Evolutionary conservation across 2,113 vertebrate genomes (phyloP).

Genomic region (Epinephelus cyanopodus): DNA sequence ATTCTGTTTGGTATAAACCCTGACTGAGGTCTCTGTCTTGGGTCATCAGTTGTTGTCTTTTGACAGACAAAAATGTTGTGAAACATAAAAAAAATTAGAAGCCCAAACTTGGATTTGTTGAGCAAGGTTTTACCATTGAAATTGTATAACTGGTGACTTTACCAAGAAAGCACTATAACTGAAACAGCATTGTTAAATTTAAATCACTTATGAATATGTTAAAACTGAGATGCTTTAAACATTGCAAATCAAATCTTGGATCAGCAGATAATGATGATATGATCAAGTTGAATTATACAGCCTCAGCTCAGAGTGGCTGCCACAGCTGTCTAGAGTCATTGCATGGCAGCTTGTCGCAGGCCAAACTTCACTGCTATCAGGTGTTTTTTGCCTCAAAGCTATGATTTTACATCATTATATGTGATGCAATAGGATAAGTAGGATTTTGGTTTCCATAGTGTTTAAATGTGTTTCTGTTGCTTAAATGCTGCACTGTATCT

Average conservation of each 20-base stretch:
- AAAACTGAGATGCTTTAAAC: neutral
- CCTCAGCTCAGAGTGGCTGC: too few relatives aligned
- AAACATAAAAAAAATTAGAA: neutral
- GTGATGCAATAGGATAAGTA: neutral
- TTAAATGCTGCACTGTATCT: neutral
- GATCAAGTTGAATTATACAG: too few relatives aligned
- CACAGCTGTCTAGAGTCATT: too few relatives aligned
- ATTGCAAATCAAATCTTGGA: neutral
- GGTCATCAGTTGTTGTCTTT: neutral
- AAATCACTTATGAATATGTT: neutral
- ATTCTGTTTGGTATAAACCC: neutral
- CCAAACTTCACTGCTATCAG: too few relatives aligned
- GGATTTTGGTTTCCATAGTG: neutral
- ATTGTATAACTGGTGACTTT: neutral
- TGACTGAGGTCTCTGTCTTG: neutral
- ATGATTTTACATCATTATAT: neutral
- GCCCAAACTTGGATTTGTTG: neutral
- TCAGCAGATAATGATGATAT: neutral
- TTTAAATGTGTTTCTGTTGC: neutral
- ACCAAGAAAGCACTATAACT: neutral
- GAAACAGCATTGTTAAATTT: neutral
- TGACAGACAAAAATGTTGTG: neutral
- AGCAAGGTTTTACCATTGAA: neutral
- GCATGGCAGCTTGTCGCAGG: too few relatives aligned
- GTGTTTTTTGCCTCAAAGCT: neutral